A percentile compares a stretch with the other conserved stretches of the same genome.
Evolutionary conservation across 2,888 invertebrate species (phyloP).

Genomic region (Matsumyia berberina): DNA sequence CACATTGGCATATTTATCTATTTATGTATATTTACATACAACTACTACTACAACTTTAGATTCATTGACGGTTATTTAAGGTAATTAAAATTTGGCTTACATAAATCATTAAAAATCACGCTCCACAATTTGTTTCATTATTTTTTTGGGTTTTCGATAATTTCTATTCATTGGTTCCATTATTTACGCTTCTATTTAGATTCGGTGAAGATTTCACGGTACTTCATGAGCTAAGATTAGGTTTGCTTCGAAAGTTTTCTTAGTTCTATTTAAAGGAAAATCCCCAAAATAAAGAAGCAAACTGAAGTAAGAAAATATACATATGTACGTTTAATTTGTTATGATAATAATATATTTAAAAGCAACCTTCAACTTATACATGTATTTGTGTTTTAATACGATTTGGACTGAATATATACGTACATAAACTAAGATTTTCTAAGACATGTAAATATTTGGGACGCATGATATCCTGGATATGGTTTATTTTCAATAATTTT

Average conservation of each 20-base stretch:
- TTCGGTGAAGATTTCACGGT: slow-evolving; percentile 7
- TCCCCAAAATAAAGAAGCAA: background rate
- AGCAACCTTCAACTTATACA: too few species aligned
- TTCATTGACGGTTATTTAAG: background rate
- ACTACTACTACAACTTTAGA: background rate
- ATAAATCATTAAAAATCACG: background rate
- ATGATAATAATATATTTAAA: slow-evolving; percentile 1
- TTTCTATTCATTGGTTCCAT: background rate
- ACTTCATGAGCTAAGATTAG: background rate
- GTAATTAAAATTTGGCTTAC: background rate
- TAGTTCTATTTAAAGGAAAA: background rate
- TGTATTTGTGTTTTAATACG: too few species aligned
- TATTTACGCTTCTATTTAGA: slow-evolving; percentile 1
- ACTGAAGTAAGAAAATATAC: too few species aligned
- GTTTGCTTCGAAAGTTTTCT: background rate
- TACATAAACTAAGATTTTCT: too few species aligned
- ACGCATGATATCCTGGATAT: too few species aligned
- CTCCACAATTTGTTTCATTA: slow-evolving; percentile 13
- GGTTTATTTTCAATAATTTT: too few species aligned
- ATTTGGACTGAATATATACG: background rate
- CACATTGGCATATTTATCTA: too few species aligned
- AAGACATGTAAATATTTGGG: too few species aligned
- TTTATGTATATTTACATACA: too few species aligned
- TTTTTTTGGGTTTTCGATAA: background rate
- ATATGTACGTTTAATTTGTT: too few species aligned